Evolutionary conservation across 2,113 vertebrate genomes (phyloP).

Genomic region (Columba janthina): DNA sequence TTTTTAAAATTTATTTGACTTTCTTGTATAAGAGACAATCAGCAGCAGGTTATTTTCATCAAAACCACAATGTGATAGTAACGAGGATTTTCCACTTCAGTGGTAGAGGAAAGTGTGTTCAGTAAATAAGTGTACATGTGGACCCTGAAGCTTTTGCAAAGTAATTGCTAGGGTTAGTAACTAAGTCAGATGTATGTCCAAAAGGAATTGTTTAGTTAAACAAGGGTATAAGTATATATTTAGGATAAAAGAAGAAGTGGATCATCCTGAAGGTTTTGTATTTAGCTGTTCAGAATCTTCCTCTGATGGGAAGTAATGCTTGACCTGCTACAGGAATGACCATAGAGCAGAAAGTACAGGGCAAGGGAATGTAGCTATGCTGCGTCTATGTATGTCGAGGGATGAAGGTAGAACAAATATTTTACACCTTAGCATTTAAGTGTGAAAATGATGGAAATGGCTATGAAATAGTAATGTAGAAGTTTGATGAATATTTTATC

Average conservation of each 20-base stretch:
- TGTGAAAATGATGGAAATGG: background rate
- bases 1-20: background rate
- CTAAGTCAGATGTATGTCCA: background rate
- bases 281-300: background rate
- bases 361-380: background rate
- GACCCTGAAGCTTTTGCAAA: background rate
- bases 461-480: slow-evolving; percentile 7
- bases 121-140: background rate
- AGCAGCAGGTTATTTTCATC: fast-evolving
- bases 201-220: background rate
- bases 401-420: background rate
- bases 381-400: background rate
- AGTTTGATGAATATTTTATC: slow-evolving; percentile 34
- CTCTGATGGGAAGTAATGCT: background rate
- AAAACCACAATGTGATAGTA: background rate
- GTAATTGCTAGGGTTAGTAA: background rate
- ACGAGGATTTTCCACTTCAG: background rate
- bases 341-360: background rate
- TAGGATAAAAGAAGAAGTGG: background rate
- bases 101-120: background rate
- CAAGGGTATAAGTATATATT: background rate
- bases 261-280: background rate
- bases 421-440: background rate
- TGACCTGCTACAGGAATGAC: background rate
- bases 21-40: background rate